Conservation (phyloP, 2,113 vertebrate genomes). For the Callorhinus ursinus region DNA sequence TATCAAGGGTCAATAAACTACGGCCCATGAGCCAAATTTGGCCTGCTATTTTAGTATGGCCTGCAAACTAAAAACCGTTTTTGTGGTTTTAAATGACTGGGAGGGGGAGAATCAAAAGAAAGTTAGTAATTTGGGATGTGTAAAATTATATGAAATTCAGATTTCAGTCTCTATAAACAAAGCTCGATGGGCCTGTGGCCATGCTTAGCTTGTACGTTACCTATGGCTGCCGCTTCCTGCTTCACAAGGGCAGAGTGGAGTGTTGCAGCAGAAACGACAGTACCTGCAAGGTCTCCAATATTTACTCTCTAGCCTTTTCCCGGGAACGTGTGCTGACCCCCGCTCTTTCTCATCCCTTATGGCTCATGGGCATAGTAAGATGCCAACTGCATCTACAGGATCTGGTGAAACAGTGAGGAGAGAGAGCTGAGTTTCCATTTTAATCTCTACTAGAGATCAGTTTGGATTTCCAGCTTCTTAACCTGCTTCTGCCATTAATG, state of each 20-base stretch:
- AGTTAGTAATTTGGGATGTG: neutral
- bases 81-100: slow-evolving; percentile 14
- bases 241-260: neutral
- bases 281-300: neutral
- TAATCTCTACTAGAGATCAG: neutral
- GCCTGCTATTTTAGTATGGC: neutral
- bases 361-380: neutral
- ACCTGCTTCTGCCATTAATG: neutral
- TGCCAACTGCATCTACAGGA: neutral
- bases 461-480: neutral
- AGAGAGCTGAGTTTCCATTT: neutral
- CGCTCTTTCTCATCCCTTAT: neutral
- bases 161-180: neutral
- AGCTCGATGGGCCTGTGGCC: neutral
- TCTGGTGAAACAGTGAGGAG: neutral
- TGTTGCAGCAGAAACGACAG: neutral
- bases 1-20: neutral
- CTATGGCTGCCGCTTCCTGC: too few species aligned
- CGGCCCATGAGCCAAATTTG: neutral
- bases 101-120: neutral
- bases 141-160: neutral
- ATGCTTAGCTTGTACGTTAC: neutral
- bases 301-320: neutral
- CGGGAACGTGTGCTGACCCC: neutral
- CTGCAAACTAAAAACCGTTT: neutral